Base-by-base conservation (phyloP, 2,888 invertebrate species). In the Sipha maydis region DNA sequence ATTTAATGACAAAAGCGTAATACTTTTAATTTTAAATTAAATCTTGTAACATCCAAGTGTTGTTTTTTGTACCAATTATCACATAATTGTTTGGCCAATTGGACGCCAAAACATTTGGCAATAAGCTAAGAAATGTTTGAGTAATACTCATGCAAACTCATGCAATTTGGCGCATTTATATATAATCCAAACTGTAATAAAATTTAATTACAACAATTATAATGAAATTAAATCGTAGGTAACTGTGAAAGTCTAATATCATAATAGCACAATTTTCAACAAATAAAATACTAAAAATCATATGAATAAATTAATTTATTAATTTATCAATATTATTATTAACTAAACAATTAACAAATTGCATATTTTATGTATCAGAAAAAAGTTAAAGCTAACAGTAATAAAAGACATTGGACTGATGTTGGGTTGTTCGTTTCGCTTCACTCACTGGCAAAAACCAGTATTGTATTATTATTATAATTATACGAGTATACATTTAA, bases 111-210 rank as follows among this genome's bases (percentile, higher is more conserved):
- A 61, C 75, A 56, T 83, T 56, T 75, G 56, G 75, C 83, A 83
- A 75, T 83, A 28, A 56, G 38, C 34, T 38, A 75, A 83, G 83
- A 83, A 83, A 38, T 56, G 73, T 75, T 56, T 38, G 38, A 83
- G 56, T 38, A 56, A 56, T 56, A n/a, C 34, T n/a, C n/a, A 75
- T 19, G 7, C 41, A 21, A 41, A n/a, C n/a, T n/a, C n/a, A n/a
- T n/a, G n/a, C 7, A 5, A 48, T 83, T 73, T 83, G 31, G 31
- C 54, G 7, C 9, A 28, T 48, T 48, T 41, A 41, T 25, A 80
- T 28, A 67, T 67, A 80, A 34, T 34, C 48, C 48, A 48, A 28
- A 48, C 31, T 78, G 77, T 31, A 25, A 78, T 54, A 14, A 54
- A 78, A 78, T 78, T 19, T 56, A 78, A 78, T 28, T 28, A 77